Percentiles rank a stretch among this genome's conserved stretches.
These are phyloP conservation scores for Aurelia coerulea DNA, from an alignment of 30 jellyfish, hydroid and myxozoan genomes.

Conservation along the genomic window DNA sequence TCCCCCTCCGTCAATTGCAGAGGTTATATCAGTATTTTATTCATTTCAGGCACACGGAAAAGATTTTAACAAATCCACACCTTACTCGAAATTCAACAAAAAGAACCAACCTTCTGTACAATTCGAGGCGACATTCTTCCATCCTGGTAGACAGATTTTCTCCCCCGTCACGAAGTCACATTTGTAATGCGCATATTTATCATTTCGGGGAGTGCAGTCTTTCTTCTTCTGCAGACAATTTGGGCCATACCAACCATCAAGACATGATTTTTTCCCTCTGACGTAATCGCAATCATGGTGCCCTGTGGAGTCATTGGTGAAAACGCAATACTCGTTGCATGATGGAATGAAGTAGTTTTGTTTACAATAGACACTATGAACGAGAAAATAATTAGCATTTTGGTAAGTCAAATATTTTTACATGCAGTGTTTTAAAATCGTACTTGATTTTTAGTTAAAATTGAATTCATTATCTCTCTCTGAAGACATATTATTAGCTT, in stretches of 20 bases:
- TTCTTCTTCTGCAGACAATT: constrained; percentile 22
- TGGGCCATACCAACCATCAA: constrained; percentile 67
- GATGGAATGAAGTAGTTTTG: constrained; percentile 56
- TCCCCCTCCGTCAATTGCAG: too few relatives aligned
- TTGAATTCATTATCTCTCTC: too few relatives aligned
- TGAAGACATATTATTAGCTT: too few relatives aligned
- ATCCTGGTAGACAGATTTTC: constrained; percentile 76
- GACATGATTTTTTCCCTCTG: constrained; percentile 53
- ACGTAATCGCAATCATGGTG: constrained; percentile 59
- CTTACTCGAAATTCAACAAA: not conserved
- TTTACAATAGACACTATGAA: constrained; percentile 49
- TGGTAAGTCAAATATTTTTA: too few relatives aligned
- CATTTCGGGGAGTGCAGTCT: constrained; percentile 66
- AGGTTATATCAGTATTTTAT: too few relatives aligned
- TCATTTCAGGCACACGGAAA: too few relatives aligned
- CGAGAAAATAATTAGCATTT: not conserved
- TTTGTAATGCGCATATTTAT: constrained; percentile 58
- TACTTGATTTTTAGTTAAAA: too few relatives aligned
- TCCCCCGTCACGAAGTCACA: constrained; percentile 61
- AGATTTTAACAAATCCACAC: too few relatives aligned
- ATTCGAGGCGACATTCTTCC: constrained; percentile 57
- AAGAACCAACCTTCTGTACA: constrained; percentile 70
- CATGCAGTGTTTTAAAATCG: too few relatives aligned
- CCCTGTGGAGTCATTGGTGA: constrained; percentile 72
- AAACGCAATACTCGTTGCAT: constrained; percentile 62